Percentiles rank a stretch among this genome's conserved stretches.
Conservation (phyloP, 1,140 invertebrate genomes). For the Tetragnatha versicolor region DNA sequence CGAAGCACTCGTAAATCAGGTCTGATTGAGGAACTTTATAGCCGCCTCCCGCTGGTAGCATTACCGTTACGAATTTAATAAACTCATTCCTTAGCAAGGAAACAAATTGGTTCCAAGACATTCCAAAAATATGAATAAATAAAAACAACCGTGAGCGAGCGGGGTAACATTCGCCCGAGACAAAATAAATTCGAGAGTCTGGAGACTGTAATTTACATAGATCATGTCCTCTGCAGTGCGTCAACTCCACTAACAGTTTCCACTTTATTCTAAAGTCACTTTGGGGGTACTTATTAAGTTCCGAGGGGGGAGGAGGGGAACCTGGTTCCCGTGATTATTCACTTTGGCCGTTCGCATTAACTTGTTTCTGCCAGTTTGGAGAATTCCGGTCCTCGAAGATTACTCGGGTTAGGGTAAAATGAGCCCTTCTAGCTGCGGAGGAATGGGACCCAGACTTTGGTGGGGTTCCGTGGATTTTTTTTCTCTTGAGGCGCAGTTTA, state of each 20-base stretch:
- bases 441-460: no score
- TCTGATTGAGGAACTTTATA: slow-evolving; percentile 16
- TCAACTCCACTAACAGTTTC: slow-evolving; percentile 52
- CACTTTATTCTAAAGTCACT: slow-evolving; percentile 49
- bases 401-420: slow-evolving; percentile 15
- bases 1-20: slow-evolving; percentile 1
- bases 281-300: slow-evolving; percentile 42
- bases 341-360: slow-evolving; percentile 25
- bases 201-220: slow-evolving; percentile 42
- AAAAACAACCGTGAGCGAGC: slow-evolving; percentile 19
- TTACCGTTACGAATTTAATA: slow-evolving; percentile 25
- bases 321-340: slow-evolving; percentile 33
- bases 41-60: neutral
- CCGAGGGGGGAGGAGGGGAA: no score
- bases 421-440: neutral
- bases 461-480: neutral
- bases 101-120: slow-evolving; percentile 39
- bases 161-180: slow-evolving; percentile 12
- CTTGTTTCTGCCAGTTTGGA: slow-evolving; percentile 38
- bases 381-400: slow-evolving; percentile 8
- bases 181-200: slow-evolving; percentile 31
- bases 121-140: slow-evolving; percentile 48
- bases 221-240: slow-evolving; percentile 43
- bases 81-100: slow-evolving; percentile 8
- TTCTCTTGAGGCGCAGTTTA: neutral